phyloP scores from a whole-genome alignment of 2,113 vertebrate genomes.

The Callipepla californica region DNA sequence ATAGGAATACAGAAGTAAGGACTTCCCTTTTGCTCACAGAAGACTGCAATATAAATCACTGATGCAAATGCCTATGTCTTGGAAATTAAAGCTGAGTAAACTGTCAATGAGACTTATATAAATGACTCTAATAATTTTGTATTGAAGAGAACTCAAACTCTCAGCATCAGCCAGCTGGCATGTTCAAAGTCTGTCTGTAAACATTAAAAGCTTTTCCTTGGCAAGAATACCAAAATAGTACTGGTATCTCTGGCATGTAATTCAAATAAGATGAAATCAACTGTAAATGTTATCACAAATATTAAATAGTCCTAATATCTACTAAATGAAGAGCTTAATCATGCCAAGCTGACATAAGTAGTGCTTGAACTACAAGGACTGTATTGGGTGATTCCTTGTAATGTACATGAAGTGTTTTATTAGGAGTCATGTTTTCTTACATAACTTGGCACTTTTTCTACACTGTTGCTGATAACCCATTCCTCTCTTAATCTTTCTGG shows the following conservation, averaged over 20 bases:
- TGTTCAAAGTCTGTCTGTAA: constrained; percentile 34
- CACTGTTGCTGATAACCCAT: background rate
- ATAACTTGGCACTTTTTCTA: background rate
- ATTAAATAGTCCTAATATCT: constrained; percentile 39
- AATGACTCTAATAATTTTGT: constrained; percentile 50
- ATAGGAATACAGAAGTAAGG: constrained; percentile 4
- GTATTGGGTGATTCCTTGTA: background rate
- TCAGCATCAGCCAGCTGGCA: constrained; percentile 54
- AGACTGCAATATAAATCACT: constrained; percentile 38
- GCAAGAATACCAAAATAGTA: constrained; percentile 55
- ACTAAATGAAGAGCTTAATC: constrained; percentile 23
- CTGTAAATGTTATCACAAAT: constrained; percentile 46
- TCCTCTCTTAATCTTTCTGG: background rate
- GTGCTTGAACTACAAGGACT: background rate
- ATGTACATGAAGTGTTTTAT: background rate
- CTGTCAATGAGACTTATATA: constrained; percentile 37
- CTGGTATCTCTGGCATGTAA: constrained; percentile 37
- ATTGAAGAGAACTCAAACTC: constrained; percentile 40
- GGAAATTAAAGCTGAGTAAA: constrained; percentile 65
- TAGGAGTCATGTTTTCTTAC: background rate
- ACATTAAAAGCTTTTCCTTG: constrained; percentile 60
- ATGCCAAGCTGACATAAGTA: constrained; percentile 23
- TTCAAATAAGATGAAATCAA: constrained; percentile 49
- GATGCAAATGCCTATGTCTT: constrained; percentile 38
- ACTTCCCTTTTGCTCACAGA: constrained; percentile 12